Evolutionary conservation across 2,888 invertebrate species (phyloP), one percentile per base, ranked within the genome.

Genomic region (Philopedon plagiatum): DNA sequence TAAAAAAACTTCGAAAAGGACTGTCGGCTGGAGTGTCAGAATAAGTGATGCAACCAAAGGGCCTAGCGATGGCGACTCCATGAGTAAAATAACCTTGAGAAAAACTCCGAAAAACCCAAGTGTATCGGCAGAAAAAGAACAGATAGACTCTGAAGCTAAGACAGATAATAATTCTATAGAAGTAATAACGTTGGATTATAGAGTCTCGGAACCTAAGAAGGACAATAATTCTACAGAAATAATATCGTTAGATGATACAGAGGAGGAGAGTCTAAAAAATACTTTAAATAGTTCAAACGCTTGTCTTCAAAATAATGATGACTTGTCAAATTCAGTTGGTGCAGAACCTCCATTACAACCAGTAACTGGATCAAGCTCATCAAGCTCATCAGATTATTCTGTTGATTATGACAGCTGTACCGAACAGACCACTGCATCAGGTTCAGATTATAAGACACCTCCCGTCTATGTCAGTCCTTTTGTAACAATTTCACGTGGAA

Each of bases 401-500:
- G 29, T 54, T 29, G 26, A 49, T 26, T 49, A 49, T 13, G 13
- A 26, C 13, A 29, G 18, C 15, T 26, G 9, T 1, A 18, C n/a
- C n/a, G n/a, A n/a, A n/a, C n/a, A n/a, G n/a, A 5, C 8, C 8
- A 9, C 2, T 54, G 8, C 29, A 11, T n/a, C n/a, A 11, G 41
- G 1, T 2, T 54, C 11, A 2, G 34, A n/a, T n/a, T 32, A 5
- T 2, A 8, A 26, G 7, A 19, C 18, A 9, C 63, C 63, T 8
- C 21, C 44, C 3, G 8, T 57, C 5, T 70, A 51, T 56, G 23
- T 65, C 0, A 72, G 72, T 62, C 72, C 72, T 2, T 72, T 72
- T 46, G 72, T 72, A 13, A 73, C 65, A 41, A 70, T 68, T 21
- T 69, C 72, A 5, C 67, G 66, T 19, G 91, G 91, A 0, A 91